Base-by-base conservation (phyloP, 2,113 vertebrate genomes). In the Ageneiosus marmoratus region DNA sequence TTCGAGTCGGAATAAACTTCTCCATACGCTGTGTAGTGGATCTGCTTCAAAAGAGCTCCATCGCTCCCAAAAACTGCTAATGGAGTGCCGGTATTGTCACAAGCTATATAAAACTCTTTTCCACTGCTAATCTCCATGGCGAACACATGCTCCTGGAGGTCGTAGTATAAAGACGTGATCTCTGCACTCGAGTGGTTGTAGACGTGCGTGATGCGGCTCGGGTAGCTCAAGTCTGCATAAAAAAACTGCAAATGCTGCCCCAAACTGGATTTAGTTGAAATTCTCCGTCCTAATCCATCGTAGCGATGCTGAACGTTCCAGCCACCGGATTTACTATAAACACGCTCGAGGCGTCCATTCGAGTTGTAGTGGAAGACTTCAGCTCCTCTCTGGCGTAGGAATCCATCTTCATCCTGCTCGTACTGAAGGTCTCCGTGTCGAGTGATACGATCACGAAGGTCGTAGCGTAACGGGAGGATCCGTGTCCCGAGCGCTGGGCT, bases 81-180 rank as follows among this genome's bases (percentile, higher is more conserved):
- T 0, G 98, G 98, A 0, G 98, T 98, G 12, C 98, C 98, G 0
- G 97, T 98, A 86, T 99, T 99, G 86, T 99, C 98, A 0, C 96
- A 98, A 0, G 98, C 97, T 15, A 99, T 98, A 90, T 98, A 99
- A 91, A 98, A 99, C 89, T 99, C 98, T 1, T 98, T 96, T 9
- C 98, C 97, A 2, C 96, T 99, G 91, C 97, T 99, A 85, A 98
- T 97, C 89, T 99, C 98, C 98, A 99, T 98, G 29, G 98, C 97
- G 56, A 99, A 99, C 80, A 99, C 94, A 79, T 99, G 98, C 20
- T 98, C 98, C 85, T 99, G 98, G 53, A 99, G 95, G 85, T 99
- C 98, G 22, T 99, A 99, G 87, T 99, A 99, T 22, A 99, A 93
- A 22, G 98, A 98, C 1, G 97, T 99, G 86, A 99, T 99, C 91